Base-by-base conservation (phyloP, 2,113 vertebrate species). In the Mesitornis unicolor region DNA sequence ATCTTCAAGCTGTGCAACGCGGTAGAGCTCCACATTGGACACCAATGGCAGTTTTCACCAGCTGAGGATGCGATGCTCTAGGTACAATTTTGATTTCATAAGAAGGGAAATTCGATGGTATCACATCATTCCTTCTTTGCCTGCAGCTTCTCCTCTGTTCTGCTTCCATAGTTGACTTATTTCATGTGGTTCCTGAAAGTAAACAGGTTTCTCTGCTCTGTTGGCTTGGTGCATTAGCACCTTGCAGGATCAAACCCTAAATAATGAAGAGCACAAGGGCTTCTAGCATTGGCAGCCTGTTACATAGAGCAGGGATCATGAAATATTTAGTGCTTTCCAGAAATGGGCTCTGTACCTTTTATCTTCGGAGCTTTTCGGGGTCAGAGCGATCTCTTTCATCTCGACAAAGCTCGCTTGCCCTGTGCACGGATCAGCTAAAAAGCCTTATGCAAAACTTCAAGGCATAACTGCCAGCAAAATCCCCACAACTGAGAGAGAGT, bases 151-250 rank as follows among this genome's bases (percentile, higher is more conserved):
- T 69, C 67, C 59, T 35, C 82, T 51, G 69, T 60, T 67, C 84
- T 40, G 71, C 84, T 33, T n/a, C 50, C 22, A 0, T 9, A 3
- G 6, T 54, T 78, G 4, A 2, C 47, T 82, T 6, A 2, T 24
- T 29, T 15, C 24, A 0, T 1, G 3, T 5, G 33, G 21, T 25
- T 50, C 47, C 69, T 11, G 16, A 4, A 13, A 51, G 33, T 3
- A 15, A 75, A 3, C 64, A 25, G 77, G 33, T 7, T 38, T 17
- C 24, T 51, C 18, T 68, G 38, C 40, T n/a, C 17, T 11, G 8
- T 16, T 35, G 61, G 21, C 22, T 50, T 9, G 4, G 16, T 61
- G 71, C 79, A 2, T 38, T 12, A 47, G 38, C 61, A 40, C 40
- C 68, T 14, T 12, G 28, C 54, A 79, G 81, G 57, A 42, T 35